Evolutionary conservation across 2,888 invertebrate species (phyloP).

Genomic region (Cosmia trapezina): DNA sequence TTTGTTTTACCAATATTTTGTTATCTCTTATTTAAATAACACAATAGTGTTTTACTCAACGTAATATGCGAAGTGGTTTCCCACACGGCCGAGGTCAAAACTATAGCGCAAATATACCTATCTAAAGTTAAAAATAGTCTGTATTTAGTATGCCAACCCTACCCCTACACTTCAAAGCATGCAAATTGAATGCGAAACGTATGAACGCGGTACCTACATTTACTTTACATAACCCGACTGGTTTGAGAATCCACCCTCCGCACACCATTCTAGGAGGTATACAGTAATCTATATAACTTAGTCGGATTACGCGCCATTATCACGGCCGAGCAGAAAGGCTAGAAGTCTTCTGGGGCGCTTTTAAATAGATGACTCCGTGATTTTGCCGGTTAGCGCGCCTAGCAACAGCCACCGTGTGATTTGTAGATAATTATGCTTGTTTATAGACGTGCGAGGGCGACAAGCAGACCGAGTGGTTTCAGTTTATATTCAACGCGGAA

Average conservation of each 20-base stretch:
- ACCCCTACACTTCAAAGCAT: slow-evolving; percentile 72
- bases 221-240: slow-evolving; percentile 65
- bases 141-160: slow-evolving; percentile 79
- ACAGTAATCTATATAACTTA: slow-evolving; percentile 58
- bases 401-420: slow-evolving; percentile 69
- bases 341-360: slow-evolving; percentile 31
- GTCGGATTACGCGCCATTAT: slow-evolving; percentile 62
- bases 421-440: slow-evolving; percentile 57
- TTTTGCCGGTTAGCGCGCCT: slow-evolving; percentile 68
- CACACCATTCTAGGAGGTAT: slow-evolving; percentile 14
- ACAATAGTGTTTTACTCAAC: slow-evolving; percentile 35
- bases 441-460: slow-evolving; percentile 70
- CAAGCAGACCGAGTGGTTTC: slow-evolving; percentile 70
- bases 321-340: slow-evolving; percentile 58
- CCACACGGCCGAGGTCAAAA: slow-evolving; percentile 59
- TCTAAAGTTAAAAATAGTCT: slow-evolving; percentile 73
- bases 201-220: slow-evolving; percentile 64
- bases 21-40: slow-evolving; percentile 26
- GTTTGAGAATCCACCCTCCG: slow-evolving; percentile 39
- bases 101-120: slow-evolving; percentile 68
- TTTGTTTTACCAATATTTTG: slow-evolving; percentile 25
- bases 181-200: slow-evolving; percentile 77
- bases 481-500: slow-evolving; percentile 53
- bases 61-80: slow-evolving; percentile 48
- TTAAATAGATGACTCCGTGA: slow-evolving; percentile 53